Percentiles rank a stretch among this genome's conserved stretches.
These are phyloP conservation scores for Diplazon laetatorius DNA, from an alignment of 2,888 invertebrate genomes.

Conservation along the genomic window DNA sequence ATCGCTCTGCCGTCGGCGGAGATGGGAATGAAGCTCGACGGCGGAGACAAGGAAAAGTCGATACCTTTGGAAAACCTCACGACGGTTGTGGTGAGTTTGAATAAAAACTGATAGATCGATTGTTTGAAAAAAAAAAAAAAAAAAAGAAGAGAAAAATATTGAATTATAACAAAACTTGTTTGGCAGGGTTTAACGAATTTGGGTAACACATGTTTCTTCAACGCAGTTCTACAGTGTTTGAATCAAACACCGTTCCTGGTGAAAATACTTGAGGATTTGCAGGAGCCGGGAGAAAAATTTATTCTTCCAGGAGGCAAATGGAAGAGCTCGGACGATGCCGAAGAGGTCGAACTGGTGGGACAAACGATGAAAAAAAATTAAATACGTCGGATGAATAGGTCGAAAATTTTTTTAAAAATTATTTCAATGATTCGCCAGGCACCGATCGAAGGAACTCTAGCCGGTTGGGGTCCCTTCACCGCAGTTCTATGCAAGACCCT, in stretches of 20 bases:
- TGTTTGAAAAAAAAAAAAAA: too few relatives aligned
- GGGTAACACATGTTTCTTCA: constrained; percentile 99
- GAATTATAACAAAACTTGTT: constrained; percentile 21
- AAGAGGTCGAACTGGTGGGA: constrained; percentile 84
- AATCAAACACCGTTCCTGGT: constrained; percentile 92
- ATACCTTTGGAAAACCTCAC: constrained; percentile 43
- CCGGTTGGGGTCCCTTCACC: constrained; percentile 88
- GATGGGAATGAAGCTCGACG: constrained; percentile 33
- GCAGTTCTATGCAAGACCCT: constrained; percentile 88
- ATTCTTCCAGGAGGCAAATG: constrained; percentile 89
- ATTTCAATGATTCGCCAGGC: too few relatives aligned
- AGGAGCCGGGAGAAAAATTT: constrained; percentile 88
- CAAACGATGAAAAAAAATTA: constrained; percentile 19
- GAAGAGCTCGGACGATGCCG: constrained; percentile 82
- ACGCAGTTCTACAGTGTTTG: constrained; percentile 96
- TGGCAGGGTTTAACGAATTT: constrained; percentile 92
- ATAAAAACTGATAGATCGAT: too few relatives aligned
- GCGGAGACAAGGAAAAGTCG: constrained; percentile 21
- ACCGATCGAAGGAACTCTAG: constrained; percentile 87
- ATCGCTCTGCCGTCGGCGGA: constrained; percentile 51
- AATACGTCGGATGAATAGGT: too few relatives aligned
- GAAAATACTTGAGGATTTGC: constrained; percentile 88
- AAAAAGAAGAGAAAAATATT: too few relatives aligned
- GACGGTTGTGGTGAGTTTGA: constrained; percentile 54
- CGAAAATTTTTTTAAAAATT: too few relatives aligned